Conservation (phyloP, 64 coral and sea anemone species). For the Catalaphyllia jardinei region DNA sequence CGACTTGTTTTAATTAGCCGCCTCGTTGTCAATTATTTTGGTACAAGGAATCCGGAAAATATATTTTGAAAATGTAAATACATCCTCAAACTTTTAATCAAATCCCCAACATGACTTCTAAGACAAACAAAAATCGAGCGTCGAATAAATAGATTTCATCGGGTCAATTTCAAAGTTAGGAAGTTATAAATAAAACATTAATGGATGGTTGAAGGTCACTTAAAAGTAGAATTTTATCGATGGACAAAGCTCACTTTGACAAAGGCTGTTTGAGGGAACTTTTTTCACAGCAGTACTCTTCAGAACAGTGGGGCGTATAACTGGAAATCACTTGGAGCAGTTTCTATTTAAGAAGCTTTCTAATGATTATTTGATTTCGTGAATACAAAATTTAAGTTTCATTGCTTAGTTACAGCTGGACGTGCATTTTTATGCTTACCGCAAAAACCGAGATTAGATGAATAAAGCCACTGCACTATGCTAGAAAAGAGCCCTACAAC, state of each 20-base stretch:
- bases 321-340: not conserved
- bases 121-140: not conserved
- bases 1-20: not conserved
- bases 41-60: not conserved
- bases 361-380: not conserved
- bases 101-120: not conserved
- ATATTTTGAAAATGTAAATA: not conserved
- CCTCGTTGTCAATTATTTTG: not conserved
- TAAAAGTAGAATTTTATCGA: conserved; percentile 5
- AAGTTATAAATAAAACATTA: not conserved
- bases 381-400: not conserved
- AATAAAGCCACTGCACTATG: not conserved
- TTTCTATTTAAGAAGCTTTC: not conserved
- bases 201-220: not conserved
- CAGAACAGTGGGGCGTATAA: not conserved
- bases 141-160: not conserved
- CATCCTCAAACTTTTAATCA: not conserved
- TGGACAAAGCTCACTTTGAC: not conserved
- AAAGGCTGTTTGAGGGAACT: not conserved
- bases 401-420: not conserved
- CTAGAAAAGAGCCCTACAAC: not conserved
- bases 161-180: not conserved
- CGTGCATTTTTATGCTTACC: not conserved
- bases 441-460: conserved; percentile 9
- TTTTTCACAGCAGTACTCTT: not conserved